These are phyloP conservation scores for Drosophila pseudoobscura DNA, from an alignment of 1,140 invertebrate species.

Conservation along the genomic window DNA sequence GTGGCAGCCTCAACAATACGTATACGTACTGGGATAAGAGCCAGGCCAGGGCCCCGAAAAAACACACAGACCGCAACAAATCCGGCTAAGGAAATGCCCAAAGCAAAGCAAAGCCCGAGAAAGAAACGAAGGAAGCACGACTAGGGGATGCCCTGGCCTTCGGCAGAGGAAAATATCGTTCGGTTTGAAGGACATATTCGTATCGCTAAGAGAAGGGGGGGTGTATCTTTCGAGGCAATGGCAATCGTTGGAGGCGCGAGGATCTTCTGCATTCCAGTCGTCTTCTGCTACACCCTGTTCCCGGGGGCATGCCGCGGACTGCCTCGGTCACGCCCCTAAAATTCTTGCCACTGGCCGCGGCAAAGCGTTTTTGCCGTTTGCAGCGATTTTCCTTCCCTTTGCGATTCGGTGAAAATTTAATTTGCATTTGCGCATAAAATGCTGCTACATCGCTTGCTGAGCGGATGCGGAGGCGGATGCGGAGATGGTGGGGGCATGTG, in stretches of 20 bases:
- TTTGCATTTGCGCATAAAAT: slow-evolving; percentile 80
- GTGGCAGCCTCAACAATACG: slow-evolving; percentile 40
- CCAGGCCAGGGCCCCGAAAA: slow-evolving; percentile 10
- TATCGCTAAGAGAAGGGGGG: no score
- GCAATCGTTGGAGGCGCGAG: no score
- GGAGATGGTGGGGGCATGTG: no score
- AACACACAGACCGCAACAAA: slow-evolving; percentile 16
- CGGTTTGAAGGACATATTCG: no score
- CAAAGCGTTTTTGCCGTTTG: slow-evolving; percentile 31
- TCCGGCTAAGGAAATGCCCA: slow-evolving; percentile 4
- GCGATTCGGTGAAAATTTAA: slow-evolving; percentile 70
- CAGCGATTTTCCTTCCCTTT: slow-evolving; percentile 35
- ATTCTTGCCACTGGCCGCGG: slow-evolving; percentile 62
- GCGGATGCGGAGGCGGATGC: neutral
- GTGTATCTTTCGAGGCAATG: no score
- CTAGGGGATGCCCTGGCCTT: neutral
- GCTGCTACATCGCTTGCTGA: slow-evolving; percentile 38
- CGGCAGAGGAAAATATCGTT: neutral
- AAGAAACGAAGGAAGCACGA: neutral
- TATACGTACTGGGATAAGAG: neutral
- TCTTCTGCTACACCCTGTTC: neutral
- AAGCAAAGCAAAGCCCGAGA: slow-evolving; percentile 6
- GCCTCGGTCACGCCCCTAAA: neutral
- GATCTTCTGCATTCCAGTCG: no score
- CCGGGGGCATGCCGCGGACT: slow-evolving; percentile 2